These are phyloP conservation scores for Morelia viridis DNA, from an alignment of 2,797 vertebrate species.

Conservation along the genomic window DNA sequence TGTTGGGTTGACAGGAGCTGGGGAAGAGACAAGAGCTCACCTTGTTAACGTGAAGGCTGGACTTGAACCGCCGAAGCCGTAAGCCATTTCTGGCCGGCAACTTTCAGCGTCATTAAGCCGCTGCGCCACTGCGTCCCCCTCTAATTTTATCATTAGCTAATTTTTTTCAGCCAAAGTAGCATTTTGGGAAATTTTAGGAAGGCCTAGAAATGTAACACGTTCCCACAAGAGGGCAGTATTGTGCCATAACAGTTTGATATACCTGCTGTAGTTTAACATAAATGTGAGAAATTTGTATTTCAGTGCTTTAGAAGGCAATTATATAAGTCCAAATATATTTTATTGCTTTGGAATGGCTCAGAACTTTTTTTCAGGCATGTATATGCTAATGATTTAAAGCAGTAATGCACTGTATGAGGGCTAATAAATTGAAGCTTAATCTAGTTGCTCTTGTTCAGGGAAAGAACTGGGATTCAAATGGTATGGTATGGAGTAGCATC, in stretches of 20 bases:
- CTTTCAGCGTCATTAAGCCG: too few relatives aligned
- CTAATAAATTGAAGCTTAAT: not conserved
- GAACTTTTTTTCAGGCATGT: not conserved
- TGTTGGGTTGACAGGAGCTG: too few relatives aligned
- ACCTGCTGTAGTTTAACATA: not conserved
- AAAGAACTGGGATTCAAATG: not conserved
- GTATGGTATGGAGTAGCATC: too few relatives aligned
- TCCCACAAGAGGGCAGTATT: conserved; percentile 43
- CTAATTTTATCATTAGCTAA: not conserved
- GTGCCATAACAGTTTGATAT: not conserved
- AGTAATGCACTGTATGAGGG: too few relatives aligned
- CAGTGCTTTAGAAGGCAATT: conserved; percentile 6
- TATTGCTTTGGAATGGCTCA: not conserved
- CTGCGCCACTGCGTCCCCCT: too few relatives aligned
- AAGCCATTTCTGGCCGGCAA: too few relatives aligned
- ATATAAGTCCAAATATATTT: not conserved
- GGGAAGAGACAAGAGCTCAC: too few relatives aligned
- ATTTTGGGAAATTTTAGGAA: not conserved
- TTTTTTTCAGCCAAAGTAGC: not conserved
- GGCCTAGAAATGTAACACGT: not conserved
- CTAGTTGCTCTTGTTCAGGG: not conserved
- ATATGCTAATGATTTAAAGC: not conserved
- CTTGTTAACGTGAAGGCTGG: too few relatives aligned
- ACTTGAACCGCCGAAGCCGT: too few relatives aligned
- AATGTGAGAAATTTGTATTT: not conserved